Evolutionary conservation across 2,888 invertebrate genomes (phyloP), one percentile per base, ranked within the genome.

Genomic region (Oxycera nigricornis): DNA sequence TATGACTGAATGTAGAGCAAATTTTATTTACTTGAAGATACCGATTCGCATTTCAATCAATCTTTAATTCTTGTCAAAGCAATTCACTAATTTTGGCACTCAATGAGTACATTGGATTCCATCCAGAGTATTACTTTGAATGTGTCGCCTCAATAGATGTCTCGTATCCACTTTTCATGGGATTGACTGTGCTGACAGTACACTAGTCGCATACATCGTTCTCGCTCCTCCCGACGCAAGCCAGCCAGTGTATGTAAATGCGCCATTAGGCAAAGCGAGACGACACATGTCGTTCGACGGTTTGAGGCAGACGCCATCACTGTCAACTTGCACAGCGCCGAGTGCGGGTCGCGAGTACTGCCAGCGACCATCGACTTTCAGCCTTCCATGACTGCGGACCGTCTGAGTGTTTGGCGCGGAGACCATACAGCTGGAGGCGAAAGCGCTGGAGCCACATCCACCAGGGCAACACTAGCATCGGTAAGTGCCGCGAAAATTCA

Each of bases 361-460:
- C 65, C 65, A 65, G 39, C 65, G 30, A 39, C 41, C 65, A 55
- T 55, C 70, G 35, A 52, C 30, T 52, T 31, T 20, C 11, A 20
- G 20, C 28, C 31, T 52, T 22, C 55, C n/a, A 52, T 14, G 52
- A 31, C 26, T 26, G 31, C 70, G 50, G 50, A 7, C 20, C 17
- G 50, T 52, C 52, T n/a, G 68, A 50, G 30, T 30, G 70, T 30
- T 55, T 68, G 28, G 26, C 20, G 26, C 67, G 50, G 20, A 17
- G 20, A 31, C 22, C n/a, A n/a, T 41, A 26, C 67, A 67, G 41
- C 24, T 41, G 26, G 41, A 30, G 31, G 46, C 26, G 70, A 70
- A 70, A 70, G 70, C 55, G 31, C 70, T 52, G 52, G 52, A 52
- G 31, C 31, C n/a, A 17, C 46, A 68, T 20, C 11, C 50, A 65